Conservation (phyloP, 1,140 invertebrate genomes). For the Hycleus cichorii region DNA sequence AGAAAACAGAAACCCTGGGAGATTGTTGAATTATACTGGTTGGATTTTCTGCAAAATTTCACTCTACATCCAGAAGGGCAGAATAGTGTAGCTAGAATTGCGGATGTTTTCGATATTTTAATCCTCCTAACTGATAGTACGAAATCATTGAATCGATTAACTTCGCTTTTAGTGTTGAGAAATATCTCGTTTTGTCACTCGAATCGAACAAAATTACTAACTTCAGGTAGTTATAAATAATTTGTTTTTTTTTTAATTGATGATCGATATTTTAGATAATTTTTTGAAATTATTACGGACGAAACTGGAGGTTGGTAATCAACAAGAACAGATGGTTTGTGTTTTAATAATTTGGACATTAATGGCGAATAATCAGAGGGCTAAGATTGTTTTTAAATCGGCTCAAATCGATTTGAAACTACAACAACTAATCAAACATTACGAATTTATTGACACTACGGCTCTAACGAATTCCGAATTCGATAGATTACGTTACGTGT, state of each 20-base stretch:
- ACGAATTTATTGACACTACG: slow-evolving; percentile 18
- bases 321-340: slow-evolving; percentile 35
- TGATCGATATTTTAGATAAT: slow-evolving; percentile 28
- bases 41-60: slow-evolving; percentile 43
- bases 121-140: slow-evolving; percentile 26
- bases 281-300: slow-evolving; percentile 35
- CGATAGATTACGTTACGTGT: slow-evolving; percentile 28
- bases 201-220: slow-evolving; percentile 37
- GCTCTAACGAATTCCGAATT: slow-evolving; percentile 20
- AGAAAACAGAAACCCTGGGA: slow-evolving; percentile 42
- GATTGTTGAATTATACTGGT: slow-evolving; percentile 40
- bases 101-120: slow-evolving; percentile 33
- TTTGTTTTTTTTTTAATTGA: neutral
- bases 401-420: slow-evolving; percentile 36
- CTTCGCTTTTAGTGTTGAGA: slow-evolving; percentile 34
- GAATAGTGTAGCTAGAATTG: slow-evolving; percentile 24
- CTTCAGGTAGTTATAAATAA: slow-evolving; percentile 30
- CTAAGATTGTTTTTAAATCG: slow-evolving; percentile 40
- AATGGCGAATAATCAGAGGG: slow-evolving; percentile 43
- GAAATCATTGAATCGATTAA: slow-evolving; percentile 24
- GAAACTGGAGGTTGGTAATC: slow-evolving; percentile 31
- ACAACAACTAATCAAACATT: slow-evolving; percentile 32
- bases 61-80: slow-evolving; percentile 43
- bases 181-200: slow-evolving; percentile 40
- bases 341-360: slow-evolving; percentile 40